Evolutionary conservation across 2,797 vertebrate species (phyloP).

Genomic region (Nyctalus aviator): DNA sequence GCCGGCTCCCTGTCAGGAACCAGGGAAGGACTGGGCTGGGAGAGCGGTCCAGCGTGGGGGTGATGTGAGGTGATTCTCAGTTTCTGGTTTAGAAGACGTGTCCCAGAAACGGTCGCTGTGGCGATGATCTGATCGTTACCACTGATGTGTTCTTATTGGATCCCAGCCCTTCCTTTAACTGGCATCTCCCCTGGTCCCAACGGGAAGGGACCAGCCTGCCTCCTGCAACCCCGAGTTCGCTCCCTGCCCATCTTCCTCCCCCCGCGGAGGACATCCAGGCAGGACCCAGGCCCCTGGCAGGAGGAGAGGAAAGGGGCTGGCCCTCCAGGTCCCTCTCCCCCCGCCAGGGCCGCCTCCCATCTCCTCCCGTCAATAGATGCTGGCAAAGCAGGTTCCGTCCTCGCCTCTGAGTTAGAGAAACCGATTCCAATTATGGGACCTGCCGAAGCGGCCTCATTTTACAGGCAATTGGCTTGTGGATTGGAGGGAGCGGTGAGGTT

Average conservation of each 20-base stretch:
- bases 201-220: not conserved
- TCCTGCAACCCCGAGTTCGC: not conserved
- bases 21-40: not conserved
- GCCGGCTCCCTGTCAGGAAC: not conserved
- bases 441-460: conserved; percentile 17
- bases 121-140: fast-evolving
- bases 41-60: fast-evolving
- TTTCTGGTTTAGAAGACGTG: not conserved
- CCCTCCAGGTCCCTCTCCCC: not conserved
- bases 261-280: not conserved
- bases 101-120: not conserved
- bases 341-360: fast-evolving
- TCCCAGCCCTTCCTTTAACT: not conserved
- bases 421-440: conserved; percentile 28
- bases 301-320: fast-evolving
- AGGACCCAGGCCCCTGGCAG: too few species aligned
- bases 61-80: not conserved
- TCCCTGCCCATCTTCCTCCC: not conserved
- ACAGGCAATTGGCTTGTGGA: conserved; percentile 49
- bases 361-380: not conserved
- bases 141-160: fast-evolving
- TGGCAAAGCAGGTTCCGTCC: not conserved
- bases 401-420: not conserved
- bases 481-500: not conserved
- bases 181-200: too few species aligned